Evolutionary conservation across 2,888 invertebrate genomes (phyloP), one percentile per base, ranked within the genome.

Genomic region (Cheiracanthium punctorium): DNA sequence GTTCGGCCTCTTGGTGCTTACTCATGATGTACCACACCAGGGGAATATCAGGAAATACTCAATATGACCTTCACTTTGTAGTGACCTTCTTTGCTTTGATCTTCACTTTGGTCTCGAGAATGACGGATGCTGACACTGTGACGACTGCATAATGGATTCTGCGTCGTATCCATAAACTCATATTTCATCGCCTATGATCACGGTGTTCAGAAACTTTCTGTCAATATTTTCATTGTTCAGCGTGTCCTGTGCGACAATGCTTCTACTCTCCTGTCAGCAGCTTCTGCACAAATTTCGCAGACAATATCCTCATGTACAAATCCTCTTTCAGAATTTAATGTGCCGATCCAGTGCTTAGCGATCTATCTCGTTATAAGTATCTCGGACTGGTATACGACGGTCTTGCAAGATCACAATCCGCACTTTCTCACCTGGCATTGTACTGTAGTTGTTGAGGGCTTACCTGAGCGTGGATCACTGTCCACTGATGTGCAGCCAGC

Each of bases 91-190:
- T 17, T 43, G 43, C 43, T 1, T 0, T 1, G 12, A 1, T 43
- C 12, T 0, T 0, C 10, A 14, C 17, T 43, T 43, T 43, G 87
- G 80, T 37, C 72, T 41, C 65, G 64, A 80, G 29, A 37, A 82
- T 7, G 17, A 32, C 24, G 70, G 32, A 58, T 37, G 28, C 64
- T 82, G 58, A 48, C 87, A 82, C 67, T 82, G 81, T n/a, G 52
- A 74, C 52, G 84, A 85, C 65, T 88, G 88, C n/a, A 37, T 30
- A 33, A 87, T 87, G 65, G 88, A 79, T 79, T 88, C 87, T 30
- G 80, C 75, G 72, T 88, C 74, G 41, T 87, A 82, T 17, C 77
- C 64, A 74, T 88, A 88, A 14, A 43, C 65, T 52, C 76, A 82
- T 28, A 76, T 33, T 70, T 87, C 86, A 69, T 88, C 81, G 65